These are phyloP conservation scores for Agrypnia vestita DNA, from an alignment of 1,140 invertebrate species.

Conservation along the genomic window DNA sequence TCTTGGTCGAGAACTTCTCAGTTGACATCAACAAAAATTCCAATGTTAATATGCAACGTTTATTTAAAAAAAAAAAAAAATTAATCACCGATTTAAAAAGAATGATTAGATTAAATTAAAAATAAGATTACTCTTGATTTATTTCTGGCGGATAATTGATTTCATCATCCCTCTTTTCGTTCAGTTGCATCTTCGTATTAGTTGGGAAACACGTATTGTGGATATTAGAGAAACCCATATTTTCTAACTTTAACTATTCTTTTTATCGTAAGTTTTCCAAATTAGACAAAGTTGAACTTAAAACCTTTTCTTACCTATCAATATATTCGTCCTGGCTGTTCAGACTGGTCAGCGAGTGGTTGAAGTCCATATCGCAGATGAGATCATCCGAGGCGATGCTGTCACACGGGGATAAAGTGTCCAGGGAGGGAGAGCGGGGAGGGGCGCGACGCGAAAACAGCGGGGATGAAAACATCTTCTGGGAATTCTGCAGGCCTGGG, in stretches of 20 bases:
- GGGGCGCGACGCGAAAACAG: constrained; percentile 70
- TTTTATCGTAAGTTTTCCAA: neutral
- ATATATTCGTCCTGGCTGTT: constrained; percentile 82
- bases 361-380: constrained; percentile 87
- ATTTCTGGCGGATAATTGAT: no score
- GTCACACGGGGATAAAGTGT: constrained; percentile 84
- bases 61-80: no score
- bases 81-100: no score
- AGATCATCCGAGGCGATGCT: constrained; percentile 87
- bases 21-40: no score
- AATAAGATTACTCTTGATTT: no score
- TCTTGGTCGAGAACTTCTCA: no score
- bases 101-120: no score
- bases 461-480: constrained; percentile 42
- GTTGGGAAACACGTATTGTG: neutral
- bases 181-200: no score
- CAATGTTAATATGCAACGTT: no score
- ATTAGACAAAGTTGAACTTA: neutral
- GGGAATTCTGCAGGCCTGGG: constrained; percentile 31
- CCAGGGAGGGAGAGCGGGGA: constrained; percentile 78
- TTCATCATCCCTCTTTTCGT: no score
- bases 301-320: constrained; percentile 74
- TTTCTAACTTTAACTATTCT: neutral
- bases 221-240: no score
- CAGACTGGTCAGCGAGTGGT: constrained; percentile 73